Evolutionary conservation across 2,113 vertebrate genomes (phyloP).

Genomic region (Podarcis muralis): DNA sequence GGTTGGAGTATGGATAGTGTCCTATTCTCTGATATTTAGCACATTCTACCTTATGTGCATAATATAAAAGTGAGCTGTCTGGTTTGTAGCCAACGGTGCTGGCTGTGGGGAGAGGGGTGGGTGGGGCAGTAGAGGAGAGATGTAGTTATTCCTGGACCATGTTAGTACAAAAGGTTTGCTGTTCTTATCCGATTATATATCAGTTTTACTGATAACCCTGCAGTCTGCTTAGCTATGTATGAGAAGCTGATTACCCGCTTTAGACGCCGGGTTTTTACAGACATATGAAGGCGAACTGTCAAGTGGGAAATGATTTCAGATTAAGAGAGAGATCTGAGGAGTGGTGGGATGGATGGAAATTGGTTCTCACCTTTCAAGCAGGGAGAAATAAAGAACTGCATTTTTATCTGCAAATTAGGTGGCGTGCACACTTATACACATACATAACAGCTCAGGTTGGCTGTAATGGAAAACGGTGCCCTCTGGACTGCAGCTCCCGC

Average conservation of each 20-base stretch:
- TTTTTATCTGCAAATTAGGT: not conserved
- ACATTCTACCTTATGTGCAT: not conserved
- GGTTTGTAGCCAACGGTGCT: not conserved
- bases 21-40: no score
- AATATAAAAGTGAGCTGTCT: not conserved
- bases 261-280: slow-evolving; percentile 62
- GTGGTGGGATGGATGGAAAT: slow-evolving; percentile 26
- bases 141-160: slow-evolving; percentile 54
- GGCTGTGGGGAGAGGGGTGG: not conserved
- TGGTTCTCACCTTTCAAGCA: not conserved
- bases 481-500: not conserved
- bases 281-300: slow-evolving; percentile 68
- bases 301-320: slow-evolving; percentile 32
- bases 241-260: slow-evolving; percentile 78
- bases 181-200: slow-evolving; percentile 81
- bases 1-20: not conserved
- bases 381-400: not conserved
- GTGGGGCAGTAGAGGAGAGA: not conserved
- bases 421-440: not conserved
- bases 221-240: slow-evolving; percentile 74
- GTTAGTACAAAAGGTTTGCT: slow-evolving; percentile 78
- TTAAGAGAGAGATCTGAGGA: not conserved
- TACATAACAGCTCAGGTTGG: not conserved
- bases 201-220: slow-evolving; percentile 83
- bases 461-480: not conserved